Evolutionary conservation across 2,797 vertebrate species (phyloP).

Genomic region (Setipinna tenuifilis): DNA sequence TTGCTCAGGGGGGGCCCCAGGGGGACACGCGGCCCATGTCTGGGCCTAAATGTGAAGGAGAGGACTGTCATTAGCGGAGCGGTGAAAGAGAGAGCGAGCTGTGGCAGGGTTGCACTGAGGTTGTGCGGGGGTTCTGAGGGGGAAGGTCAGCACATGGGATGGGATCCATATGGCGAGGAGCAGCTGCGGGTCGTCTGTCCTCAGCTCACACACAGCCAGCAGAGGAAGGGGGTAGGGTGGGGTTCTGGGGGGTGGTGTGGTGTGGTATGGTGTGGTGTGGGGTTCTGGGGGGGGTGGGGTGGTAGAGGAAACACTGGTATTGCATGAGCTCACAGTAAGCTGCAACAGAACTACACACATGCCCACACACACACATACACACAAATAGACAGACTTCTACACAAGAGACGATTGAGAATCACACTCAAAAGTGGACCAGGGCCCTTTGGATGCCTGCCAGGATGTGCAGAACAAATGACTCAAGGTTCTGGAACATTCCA

Average conservation of each 20-base stretch:
- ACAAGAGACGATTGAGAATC: not conserved
- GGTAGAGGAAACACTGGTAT: not conserved
- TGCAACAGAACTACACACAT: not conserved
- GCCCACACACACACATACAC: not conserved
- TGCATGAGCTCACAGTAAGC: constrained; percentile 3
- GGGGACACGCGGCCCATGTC: not conserved
- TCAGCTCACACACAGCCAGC: not conserved
- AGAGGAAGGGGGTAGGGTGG: not conserved
- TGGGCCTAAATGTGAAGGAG: not conserved
- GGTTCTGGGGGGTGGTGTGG: not conserved
- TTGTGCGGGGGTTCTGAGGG: not conserved
- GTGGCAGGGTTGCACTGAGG: not conserved
- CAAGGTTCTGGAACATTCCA: constrained; percentile 24
- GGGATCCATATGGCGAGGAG: constrained; percentile 9
- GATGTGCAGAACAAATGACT: constrained; percentile 23
- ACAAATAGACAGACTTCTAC: not conserved
- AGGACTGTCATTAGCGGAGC: not conserved
- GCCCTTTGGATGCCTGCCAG: constrained; percentile 9
- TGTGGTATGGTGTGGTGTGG: not conserved
- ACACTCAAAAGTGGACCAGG: not conserved
- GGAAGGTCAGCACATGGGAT: constrained; percentile 13
- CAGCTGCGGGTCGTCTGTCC: constrained; percentile 21
- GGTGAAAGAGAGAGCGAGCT: not conserved
- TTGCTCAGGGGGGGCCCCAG: not conserved
- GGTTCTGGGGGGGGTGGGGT: not conserved